Evolutionary conservation across 2,797 vertebrate species (phyloP).

Genomic region (Ceyx erithaca): DNA sequence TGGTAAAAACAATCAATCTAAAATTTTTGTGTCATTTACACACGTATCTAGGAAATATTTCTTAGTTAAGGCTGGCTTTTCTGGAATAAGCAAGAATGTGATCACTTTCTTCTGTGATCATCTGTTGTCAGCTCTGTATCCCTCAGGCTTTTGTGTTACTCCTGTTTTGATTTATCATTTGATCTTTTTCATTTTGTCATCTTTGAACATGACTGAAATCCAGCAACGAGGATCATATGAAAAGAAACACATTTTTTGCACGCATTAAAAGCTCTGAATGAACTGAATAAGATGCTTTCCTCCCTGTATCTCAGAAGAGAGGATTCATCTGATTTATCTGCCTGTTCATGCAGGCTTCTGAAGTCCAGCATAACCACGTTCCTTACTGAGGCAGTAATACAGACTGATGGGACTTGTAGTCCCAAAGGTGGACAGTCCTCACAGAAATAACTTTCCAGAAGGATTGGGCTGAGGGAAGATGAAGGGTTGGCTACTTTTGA

Average conservation of each 20-base stretch:
- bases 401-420: not conserved
- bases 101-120: constrained; percentile 64
- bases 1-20: not conserved
- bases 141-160: constrained; percentile 60
- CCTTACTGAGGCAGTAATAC: not conserved
- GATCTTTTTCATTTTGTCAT: constrained; percentile 69
- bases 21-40: not conserved
- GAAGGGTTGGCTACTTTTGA: not conserved
- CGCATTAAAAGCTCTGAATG: not conserved
- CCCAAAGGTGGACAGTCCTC: not conserved
- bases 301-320: not conserved
- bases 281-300: constrained; percentile 8
- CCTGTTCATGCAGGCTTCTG: not conserved
- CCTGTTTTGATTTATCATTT: constrained; percentile 66
- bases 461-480: not conserved
- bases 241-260: constrained; percentile 17
- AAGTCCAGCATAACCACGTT: not conserved
- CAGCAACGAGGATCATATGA: constrained; percentile 45
- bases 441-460: not conserved
- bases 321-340: not conserved
- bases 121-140: constrained; percentile 60
- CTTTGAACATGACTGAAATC: constrained; percentile 49
- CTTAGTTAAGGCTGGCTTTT: constrained; percentile 19
- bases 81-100: constrained; percentile 44
- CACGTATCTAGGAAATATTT: constrained; percentile 11